Base-by-base conservation (phyloP, 2,888 invertebrate genomes). In the Calameuta filiformis region DNA sequence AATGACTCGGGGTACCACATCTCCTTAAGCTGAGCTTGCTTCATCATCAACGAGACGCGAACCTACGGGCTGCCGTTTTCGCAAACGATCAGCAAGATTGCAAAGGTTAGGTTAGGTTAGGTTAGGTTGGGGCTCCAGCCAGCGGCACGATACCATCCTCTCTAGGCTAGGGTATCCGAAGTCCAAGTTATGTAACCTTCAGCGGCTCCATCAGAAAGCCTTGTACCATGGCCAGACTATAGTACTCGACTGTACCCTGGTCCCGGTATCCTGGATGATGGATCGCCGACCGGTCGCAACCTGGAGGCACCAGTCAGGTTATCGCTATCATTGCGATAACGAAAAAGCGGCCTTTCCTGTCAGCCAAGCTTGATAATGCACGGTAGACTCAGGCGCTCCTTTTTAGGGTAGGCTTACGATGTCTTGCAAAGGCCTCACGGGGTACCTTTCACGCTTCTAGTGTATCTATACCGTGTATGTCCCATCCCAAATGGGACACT, bases 261-360 rank as follows among this genome's bases (percentile, higher is more conserved):
- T 34, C 31, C 9, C 30, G 23, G 75, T 77, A 71, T 75, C 35
- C 71, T 33, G 77, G 75, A 77, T 77, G 77, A 77, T 75, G 77
- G 77, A 77, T 77, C 77, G 77, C 71, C 71, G 56, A 71, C 71
- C 71, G 71, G 71, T 23, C 71, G 23, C 71, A 71, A 71, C 71
- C 71, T 34, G 12, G 71, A 15, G 34, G 71, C 71, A 31, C 15
- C 71, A 31, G 71, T 23, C 71, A 56, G 23, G 56, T 71, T 71
- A 71, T 71, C 71, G 75, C 77, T 81, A 77, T 79, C 76, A 74
- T 73, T 75, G 78, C 81, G 79, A 81, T 79, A 81, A 78, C 82
- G 81, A 82, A 81, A 81, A 79, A 78, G 79, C 81, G 75, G 79
- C 79, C 78, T 12, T 73, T 69, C 15, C 37, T 69, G 31, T 30